A percentile compares a stretch with the other conserved stretches of the same genome.
These are phyloP conservation scores for Drepanosiphum platanoidis DNA, from an alignment of 2,888 invertebrate genomes.

Conservation along the genomic window DNA sequence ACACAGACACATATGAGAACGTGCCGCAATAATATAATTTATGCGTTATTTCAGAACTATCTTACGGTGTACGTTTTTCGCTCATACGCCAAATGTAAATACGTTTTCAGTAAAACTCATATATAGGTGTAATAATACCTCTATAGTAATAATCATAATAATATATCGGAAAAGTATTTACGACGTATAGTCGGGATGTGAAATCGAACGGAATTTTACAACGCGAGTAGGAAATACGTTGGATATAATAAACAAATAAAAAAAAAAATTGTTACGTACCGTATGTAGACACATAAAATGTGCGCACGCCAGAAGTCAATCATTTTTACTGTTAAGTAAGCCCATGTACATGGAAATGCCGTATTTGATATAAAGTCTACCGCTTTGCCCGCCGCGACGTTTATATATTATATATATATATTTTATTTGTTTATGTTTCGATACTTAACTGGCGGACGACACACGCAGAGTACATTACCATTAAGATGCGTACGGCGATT, in stretches of 20 bases:
- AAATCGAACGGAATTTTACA: background rate
- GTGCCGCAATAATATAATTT: conserved; percentile 1
- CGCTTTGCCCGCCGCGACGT: too few relatives aligned
- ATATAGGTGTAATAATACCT: too few relatives aligned
- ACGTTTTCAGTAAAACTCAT: background rate
- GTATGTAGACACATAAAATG: background rate
- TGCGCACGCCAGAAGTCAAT: background rate
- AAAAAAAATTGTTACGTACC: background rate
- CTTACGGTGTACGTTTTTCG: background rate
- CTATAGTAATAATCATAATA: too few relatives aligned
- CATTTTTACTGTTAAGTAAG: background rate
- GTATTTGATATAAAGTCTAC: too few relatives aligned
- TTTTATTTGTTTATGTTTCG: too few relatives aligned
- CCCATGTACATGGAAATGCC: too few relatives aligned
- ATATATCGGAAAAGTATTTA: background rate
- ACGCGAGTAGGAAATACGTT: background rate
- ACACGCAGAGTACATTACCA: too few relatives aligned
- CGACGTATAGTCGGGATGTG: background rate
- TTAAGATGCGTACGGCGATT: too few relatives aligned
- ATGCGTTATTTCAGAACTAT: background rate
- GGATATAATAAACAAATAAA: background rate
- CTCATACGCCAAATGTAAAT: background rate
- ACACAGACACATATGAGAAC: background rate
- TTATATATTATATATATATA: too few relatives aligned
- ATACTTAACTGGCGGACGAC: too few relatives aligned